phyloP scores from a whole-genome alignment of 2,888 invertebrate species.

The Uropetala carovei region DNA sequence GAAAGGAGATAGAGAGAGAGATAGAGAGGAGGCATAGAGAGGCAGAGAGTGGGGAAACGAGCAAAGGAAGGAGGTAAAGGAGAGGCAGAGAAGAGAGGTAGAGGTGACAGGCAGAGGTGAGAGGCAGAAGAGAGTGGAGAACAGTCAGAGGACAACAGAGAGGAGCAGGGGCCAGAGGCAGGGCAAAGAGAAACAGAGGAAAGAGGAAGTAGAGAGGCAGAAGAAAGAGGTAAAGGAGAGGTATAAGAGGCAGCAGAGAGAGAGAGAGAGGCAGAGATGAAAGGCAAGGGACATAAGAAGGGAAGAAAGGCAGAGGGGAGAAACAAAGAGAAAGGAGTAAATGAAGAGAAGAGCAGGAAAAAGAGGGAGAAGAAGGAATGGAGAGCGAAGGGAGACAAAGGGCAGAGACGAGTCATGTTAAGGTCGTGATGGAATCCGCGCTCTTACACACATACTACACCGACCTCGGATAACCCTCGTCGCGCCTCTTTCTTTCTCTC shows the following conservation, averaged over 20 bases:
- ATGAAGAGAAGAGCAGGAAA: not conserved
- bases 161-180: not conserved
- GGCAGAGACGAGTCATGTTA: no score
- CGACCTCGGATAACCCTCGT: not conserved
- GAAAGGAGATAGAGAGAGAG: not conserved
- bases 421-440: no score
- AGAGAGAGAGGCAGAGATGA: not conserved
- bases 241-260: not conserved
- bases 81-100: not conserved
- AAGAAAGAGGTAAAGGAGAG: not conserved
- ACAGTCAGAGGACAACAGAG: no score
- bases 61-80: not conserved
- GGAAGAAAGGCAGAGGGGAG: not conserved
- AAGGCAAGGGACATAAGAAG: not conserved
- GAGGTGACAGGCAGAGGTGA: not conserved
- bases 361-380: not conserved
- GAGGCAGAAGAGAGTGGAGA: not conserved
- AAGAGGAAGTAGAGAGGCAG: not conserved
- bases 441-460: not conserved
- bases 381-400: not conserved
- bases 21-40: not conserved
- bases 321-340: not conserved
- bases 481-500: not conserved
- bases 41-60: not conserved
- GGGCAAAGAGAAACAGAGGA: not conserved